Base-by-base conservation (phyloP, 1,140 invertebrate species). In the Chironomus tepperi region DNA sequence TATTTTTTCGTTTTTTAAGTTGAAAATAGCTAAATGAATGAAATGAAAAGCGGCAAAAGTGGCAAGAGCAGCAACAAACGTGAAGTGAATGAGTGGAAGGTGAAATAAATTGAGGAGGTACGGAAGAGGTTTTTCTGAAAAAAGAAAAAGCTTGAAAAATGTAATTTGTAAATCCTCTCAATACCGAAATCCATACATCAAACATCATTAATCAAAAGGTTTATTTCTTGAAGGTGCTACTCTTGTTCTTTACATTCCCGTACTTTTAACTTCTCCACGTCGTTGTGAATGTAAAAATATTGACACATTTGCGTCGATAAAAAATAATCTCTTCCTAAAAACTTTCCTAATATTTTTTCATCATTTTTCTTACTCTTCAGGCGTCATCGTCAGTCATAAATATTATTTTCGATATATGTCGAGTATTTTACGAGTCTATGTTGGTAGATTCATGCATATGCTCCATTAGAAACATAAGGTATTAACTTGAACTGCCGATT, bases 121-220 rank as follows among this genome's bases (percentile, higher is more conserved):
- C 12, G 12, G 47, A 57, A 57, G 47, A 57, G 47, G 47, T 70
- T 70, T 70, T 70, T 7, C 7, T 57, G 2, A 34, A 34, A 34
- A 34, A 34, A 57, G 15, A 57, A 57, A n/a, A 57, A 57, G 47
- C 47, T 57, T 57, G 47, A 70, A 18, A 70, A 70, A 70, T 70
- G 65, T 70, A 70, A 70, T 70, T 70, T 70, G 65, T 70, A 21
- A 70, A 70, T 70, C 19, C 65, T 57, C 47, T n/a, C 47, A 57
- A 12, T n/a, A 57, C 47, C 47, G 47, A 57, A 34, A 57, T 57
- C 47, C 47, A 57, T 57, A 70, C 65, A 70, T 70, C 65, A 70
- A 70, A 70, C 65, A 70, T 70, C 65, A 70, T 70, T 70, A 70
- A 70, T 70, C 65, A 70, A 70, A 57, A n/a, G 16, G n/a, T 70